A percentile compares a stretch with the other conserved stretches of the same genome.
These are phyloP conservation scores for Adelognathus sp. DNA, from an alignment of 2,888 invertebrate species.

Conservation along the genomic window DNA sequence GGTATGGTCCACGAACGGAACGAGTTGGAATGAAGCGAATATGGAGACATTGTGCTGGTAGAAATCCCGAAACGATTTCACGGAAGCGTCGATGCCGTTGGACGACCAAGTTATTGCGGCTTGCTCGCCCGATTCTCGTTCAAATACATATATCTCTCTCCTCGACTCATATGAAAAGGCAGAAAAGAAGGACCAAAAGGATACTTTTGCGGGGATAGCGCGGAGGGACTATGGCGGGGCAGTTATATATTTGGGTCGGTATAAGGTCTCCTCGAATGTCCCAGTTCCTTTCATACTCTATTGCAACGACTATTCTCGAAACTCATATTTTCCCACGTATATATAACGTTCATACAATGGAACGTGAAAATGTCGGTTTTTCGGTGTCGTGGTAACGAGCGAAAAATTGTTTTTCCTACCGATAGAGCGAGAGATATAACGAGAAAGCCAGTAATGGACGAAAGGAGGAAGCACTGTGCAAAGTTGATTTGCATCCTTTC, in stretches of 20 bases:
- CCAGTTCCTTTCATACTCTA: slow-evolving; percentile 45
- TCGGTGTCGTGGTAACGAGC: neutral
- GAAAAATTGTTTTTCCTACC: neutral
- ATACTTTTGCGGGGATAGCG: slow-evolving; percentile 48
- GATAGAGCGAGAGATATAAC: no score
- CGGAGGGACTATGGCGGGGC: slow-evolving; percentile 9
- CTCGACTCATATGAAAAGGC: slow-evolving; percentile 15
- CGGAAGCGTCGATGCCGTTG: slow-evolving; percentile 47
- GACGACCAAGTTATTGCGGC: slow-evolving; percentile 53
- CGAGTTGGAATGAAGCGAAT: slow-evolving; percentile 36
- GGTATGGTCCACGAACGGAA: neutral
- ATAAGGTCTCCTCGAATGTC: slow-evolving; percentile 34
- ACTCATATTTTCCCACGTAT: slow-evolving; percentile 39
- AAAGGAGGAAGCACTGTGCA: no score
- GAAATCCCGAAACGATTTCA: slow-evolving; percentile 52
- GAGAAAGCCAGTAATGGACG: no score
- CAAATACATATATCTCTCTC: neutral
- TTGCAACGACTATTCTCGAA: slow-evolving; percentile 34
- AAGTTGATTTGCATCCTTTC: no score
- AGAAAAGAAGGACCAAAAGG: slow-evolving; percentile 36
- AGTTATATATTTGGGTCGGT: slow-evolving; percentile 38
- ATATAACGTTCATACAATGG: slow-evolving; percentile 18
- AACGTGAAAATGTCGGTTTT: neutral
- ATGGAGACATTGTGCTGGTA: slow-evolving; percentile 44
- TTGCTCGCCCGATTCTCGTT: slow-evolving; percentile 45